Evolutionary conservation across 1,140 invertebrate genomes (phyloP), one percentile per base, ranked within the genome.

Genomic region (Liolophura sinensis): DNA sequence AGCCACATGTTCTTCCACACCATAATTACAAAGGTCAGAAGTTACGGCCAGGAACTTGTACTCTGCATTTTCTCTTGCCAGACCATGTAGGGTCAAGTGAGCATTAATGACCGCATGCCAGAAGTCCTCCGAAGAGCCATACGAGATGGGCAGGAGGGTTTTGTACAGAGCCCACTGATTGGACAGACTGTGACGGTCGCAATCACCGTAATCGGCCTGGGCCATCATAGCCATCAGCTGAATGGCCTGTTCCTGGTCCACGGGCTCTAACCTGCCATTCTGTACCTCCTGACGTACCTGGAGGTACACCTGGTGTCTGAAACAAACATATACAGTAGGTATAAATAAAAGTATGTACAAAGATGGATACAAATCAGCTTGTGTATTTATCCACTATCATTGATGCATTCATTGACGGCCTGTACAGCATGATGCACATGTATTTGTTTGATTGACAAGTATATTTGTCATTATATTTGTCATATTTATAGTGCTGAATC

Each of bases 41-140:
- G 92, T 90, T 80, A 92, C 91, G 75, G 93, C 90, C 0, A 95
- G 82, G 12, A 94, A 82, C 86, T 90, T 90, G 84, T 94, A 94
- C 77, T 93, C 91, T 3, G 92, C 92, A 11, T 88, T 78, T 79
- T 24, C 84, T 80, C 57, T 83, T 58, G 80, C 87, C 85, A 88
- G 88, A 5, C 87, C 87, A 47, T 31, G 48, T 1, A 81, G 62
- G 24, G 67, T 48, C 11, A 49, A 27, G 66, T 85, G 83, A 48
- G 73, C 67, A 55, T 73, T 67, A 14, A 73, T 63, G 15, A 83
- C 67, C 9, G 58, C 65, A 1, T 63, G 64, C 31, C 3, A 40
- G 31, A 40, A 40, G 31, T 40, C 31, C 3, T 40, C 31, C 9
- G 3, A 3, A 40, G 31, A 40, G 3, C 3, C 9, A 9, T 40